Evolutionary conservation across 2,113 vertebrate genomes (phyloP), one percentile per base, ranked within the genome.

Genomic region (Scortum barcoo): DNA sequence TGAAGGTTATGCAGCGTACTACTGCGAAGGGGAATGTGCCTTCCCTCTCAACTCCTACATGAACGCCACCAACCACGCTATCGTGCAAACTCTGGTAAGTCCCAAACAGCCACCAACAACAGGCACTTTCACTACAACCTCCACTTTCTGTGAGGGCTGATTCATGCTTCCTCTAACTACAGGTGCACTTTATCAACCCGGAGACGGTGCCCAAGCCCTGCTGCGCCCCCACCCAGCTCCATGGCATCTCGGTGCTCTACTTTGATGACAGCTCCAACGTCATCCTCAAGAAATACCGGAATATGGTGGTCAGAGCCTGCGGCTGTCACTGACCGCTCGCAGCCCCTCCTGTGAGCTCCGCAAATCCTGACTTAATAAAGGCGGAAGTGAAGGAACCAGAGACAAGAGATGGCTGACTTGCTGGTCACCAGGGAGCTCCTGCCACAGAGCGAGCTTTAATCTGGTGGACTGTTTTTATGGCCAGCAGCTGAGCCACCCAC

Each of bases 141-240:
- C 67, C 50, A 30, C 50, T 67, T 16, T 62, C 24, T 69, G 63
- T 36, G 33, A 48, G 13, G 30, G 48, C n/a, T 68, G n/a, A 84
- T 74, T 56, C 40, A 16, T 56, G 17, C 24, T 30, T 83, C 50
- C 53, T 79, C 30, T 60, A 72, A 61, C 70, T 80, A 14, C 90
- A 99, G 98, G 98, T 99, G 76, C 98, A 99, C 92, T 99, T 99
- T 86, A 99, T 99, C 95, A 99, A 98, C 95, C 97, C 97, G 0
- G 97, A 97, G 22, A 97, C 96, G 0, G 98, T 99, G 72, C 98
- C 98, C 56, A 98, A 97, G 81, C 98, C 98, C 51, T 99, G 98
- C 96, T 99, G 98, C 0, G 97, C 98, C 46, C 98, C 98, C 0
- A 99, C 98, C 0, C 98, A 99, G 94, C 97, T 99, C 83, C 97